These are phyloP conservation scores for Halyomorpha halys DNA, from an alignment of 1,140 invertebrate genomes.

Conservation along the genomic window DNA sequence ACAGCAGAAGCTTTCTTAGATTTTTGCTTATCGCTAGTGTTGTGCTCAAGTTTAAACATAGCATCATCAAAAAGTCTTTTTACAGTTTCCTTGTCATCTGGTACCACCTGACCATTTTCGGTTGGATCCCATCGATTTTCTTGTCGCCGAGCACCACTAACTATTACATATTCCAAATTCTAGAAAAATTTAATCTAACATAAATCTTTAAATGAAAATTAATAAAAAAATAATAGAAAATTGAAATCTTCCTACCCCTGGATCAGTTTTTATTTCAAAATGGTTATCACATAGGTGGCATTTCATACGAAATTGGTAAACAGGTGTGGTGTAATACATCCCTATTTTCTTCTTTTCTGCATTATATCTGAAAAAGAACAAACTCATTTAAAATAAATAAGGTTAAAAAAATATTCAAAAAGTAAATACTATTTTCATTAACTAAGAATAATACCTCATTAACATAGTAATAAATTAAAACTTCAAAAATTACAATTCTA, in stretches of 20 bases:
- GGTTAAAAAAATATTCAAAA: no score
- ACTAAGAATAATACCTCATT: no score
- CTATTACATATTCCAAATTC: constrained; percentile 95
- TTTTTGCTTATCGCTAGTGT: constrained; percentile 63
- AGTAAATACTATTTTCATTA: no score
- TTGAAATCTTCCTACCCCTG: constrained; percentile 55
- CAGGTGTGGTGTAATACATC: constrained; percentile 96
- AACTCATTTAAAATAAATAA: no score
- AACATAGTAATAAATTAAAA: no score
- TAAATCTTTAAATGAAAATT: not conserved
- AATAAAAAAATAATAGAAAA: not conserved
- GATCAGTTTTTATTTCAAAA: constrained; percentile 98
- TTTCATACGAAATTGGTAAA: constrained; percentile 99
- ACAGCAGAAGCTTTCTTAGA: constrained; percentile 58
- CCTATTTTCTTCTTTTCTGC: constrained; percentile 98
- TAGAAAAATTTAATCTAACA: constrained; percentile 37
- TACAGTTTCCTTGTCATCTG: constrained; percentile 78
- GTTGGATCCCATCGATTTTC: constrained; percentile 97
- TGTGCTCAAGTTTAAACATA: constrained; percentile 94
- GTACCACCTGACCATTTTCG: constrained; percentile 88
- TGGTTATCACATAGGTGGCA: constrained; percentile 97
- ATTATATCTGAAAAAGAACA: constrained; percentile 69
- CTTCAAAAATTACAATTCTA: no score
- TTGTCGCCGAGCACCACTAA: constrained; percentile 88
- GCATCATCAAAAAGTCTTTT: constrained; percentile 83